Evolutionary conservation across 2,888 invertebrate genomes (phyloP).

Genomic region (Spodoptera picta): DNA sequence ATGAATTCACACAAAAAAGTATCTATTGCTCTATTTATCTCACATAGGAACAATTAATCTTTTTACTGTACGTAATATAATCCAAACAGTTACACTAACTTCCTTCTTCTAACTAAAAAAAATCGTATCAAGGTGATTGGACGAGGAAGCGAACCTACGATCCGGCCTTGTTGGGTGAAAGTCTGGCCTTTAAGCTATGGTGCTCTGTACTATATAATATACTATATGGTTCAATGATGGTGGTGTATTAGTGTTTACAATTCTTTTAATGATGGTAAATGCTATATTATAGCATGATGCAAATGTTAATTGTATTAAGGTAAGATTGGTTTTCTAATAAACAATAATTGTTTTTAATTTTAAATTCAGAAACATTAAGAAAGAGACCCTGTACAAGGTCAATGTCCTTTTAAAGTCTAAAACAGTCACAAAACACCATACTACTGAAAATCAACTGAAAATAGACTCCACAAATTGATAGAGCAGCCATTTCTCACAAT

Average conservation of each 20-base stretch:
- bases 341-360: no score
- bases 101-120: slow-evolving; percentile 59
- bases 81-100: slow-evolving; percentile 50
- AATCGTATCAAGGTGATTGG: slow-evolving; percentile 55
- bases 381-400: no score
- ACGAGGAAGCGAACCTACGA: slow-evolving; percentile 56
- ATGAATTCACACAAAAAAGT: slow-evolving; percentile 16
- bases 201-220: slow-evolving; percentile 28
- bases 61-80: slow-evolving; percentile 51
- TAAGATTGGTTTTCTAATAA: no score
- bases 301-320: background rate
- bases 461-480: no score
- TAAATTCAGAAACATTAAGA: no score
- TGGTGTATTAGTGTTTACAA: slow-evolving; percentile 1
- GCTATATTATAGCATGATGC: no score
- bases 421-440: background rate
- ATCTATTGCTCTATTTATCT: slow-evolving; percentile 16
- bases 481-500: slow-evolving; percentile 32
- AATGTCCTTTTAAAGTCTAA: background rate
- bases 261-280: slow-evolving; percentile 1
- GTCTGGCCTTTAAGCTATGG: slow-evolving; percentile 51
- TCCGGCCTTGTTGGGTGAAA: slow-evolving; percentile 57
- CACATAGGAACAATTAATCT: slow-evolving; percentile 44
- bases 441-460: no score
- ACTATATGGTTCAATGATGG: slow-evolving; percentile 29